These are phyloP conservation scores for Hoplodrina blanda DNA, from an alignment of 2,888 invertebrate species.

Conservation along the genomic window DNA sequence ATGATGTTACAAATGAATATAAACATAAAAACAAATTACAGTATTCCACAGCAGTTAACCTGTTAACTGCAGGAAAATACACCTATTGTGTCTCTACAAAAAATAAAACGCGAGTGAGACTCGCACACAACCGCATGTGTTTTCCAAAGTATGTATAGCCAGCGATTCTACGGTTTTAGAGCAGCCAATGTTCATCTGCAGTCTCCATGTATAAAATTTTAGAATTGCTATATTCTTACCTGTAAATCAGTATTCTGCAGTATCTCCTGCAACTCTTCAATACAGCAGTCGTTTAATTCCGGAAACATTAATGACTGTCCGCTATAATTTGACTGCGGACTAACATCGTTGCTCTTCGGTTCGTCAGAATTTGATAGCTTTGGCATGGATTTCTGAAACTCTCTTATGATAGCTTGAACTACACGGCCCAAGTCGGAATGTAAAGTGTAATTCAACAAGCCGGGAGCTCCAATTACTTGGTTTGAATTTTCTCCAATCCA, in stretches of 20 bases:
- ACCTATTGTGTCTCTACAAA: too few relatives aligned
- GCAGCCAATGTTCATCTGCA: too few relatives aligned
- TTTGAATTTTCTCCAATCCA: slow-evolving; percentile 93
- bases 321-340: slow-evolving; percentile 76
- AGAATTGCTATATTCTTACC: too few relatives aligned
- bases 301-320: slow-evolving; percentile 80
- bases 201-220: too few relatives aligned
- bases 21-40: too few relatives aligned
- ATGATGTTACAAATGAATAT: too few relatives aligned
- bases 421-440: slow-evolving; percentile 95
- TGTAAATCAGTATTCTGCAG: slow-evolving; percentile 93
- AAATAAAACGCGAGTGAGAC: too few relatives aligned
- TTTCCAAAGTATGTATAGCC: too few relatives aligned
- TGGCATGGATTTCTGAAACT: slow-evolving; percentile 91
- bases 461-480: slow-evolving; percentile 94
- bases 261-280: slow-evolving; percentile 93
- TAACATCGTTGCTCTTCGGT: slow-evolving; percentile 75
- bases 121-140: too few relatives aligned
- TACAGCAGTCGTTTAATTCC: slow-evolving; percentile 79
- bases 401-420: slow-evolving; percentile 95
- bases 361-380: slow-evolving; percentile 81
- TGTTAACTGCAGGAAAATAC: too few relatives aligned
- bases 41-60: too few relatives aligned
- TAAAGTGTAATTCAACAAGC: slow-evolving; percentile 93
- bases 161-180: too few relatives aligned